A percentile compares a stretch with the other conserved stretches of the same genome.
phyloP scores from a whole-genome alignment of 2,113 vertebrate species.

The Pollachius pollachius region DNA sequence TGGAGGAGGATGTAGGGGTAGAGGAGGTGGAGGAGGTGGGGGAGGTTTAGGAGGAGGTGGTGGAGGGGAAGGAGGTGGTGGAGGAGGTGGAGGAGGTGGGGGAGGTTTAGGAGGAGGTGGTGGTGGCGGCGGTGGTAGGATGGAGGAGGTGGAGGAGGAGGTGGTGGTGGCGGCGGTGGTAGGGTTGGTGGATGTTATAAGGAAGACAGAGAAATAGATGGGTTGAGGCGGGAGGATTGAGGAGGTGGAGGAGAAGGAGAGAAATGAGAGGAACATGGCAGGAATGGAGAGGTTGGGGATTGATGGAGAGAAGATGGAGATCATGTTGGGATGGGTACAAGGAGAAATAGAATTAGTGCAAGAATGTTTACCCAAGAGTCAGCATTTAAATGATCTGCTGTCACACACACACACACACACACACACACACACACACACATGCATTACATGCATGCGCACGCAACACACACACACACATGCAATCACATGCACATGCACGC shows the following conservation, averaged over 20 bases:
- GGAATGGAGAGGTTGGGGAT: background rate
- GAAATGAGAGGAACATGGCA: background rate
- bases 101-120: background rate
- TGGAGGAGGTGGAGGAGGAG: slow-evolving; percentile 1
- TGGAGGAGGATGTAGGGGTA: background rate
- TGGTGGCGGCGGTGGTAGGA: background rate
- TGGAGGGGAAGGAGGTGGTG: background rate
- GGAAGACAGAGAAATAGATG: no score
- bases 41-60: slow-evolving; percentile 1
- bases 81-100: slow-evolving; percentile 3
- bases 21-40: background rate
- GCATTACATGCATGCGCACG: no score
- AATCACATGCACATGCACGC: no score
- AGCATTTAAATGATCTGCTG: slow-evolving; percentile 19
- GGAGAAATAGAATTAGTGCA: slow-evolving; percentile 13
- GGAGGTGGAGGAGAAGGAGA: no score
- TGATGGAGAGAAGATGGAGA: background rate
- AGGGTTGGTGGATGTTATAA: background rate
- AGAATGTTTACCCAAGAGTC: slow-evolving; percentile 32
- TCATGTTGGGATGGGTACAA: background rate
- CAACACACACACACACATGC: no score
- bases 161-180: background rate
- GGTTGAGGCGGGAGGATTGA: background rate
- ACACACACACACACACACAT: no score
- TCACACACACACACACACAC: slow-evolving; percentile 4